A percentile compares a stretch with the other conserved stretches of the same genome.
These are phyloP conservation scores for Zaprionus lineosus DNA, from an alignment of 2,888 invertebrate species.

Conservation along the genomic window DNA sequence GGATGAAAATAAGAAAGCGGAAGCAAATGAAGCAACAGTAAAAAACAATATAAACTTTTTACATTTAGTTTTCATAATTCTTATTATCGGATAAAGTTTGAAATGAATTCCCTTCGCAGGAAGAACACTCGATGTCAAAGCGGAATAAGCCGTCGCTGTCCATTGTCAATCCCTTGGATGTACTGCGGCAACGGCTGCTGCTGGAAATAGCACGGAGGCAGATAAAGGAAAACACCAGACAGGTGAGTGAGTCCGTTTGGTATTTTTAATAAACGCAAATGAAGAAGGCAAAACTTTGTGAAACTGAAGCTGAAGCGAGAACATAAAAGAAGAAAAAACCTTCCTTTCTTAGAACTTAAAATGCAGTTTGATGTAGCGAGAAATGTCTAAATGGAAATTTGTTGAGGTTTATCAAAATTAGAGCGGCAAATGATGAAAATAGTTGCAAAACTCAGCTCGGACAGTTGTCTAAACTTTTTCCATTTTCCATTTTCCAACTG, in stretches of 20 bases:
- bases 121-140: conserved; percentile 84
- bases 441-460: conserved; percentile 23
- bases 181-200: conserved; percentile 90
- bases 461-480: conserved; percentile 43
- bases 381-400: conserved; percentile 33
- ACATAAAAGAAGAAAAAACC: conserved; percentile 56
- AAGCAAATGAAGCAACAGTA: too few species aligned
- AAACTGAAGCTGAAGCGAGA: conserved; percentile 25
- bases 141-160: conserved; percentile 89
- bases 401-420: conserved; percentile 61
- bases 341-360: conserved; percentile 25
- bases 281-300: conserved; percentile 53
- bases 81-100: conserved; percentile 38
- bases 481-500: conserved; percentile 27
- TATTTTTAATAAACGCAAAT: conserved; percentile 70
- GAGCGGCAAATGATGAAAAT: conserved; percentile 57
- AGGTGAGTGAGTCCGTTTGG: conserved; percentile 82
- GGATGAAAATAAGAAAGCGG: too few species aligned
- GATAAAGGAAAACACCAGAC: conserved; percentile 88
- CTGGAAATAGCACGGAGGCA: conserved; percentile 92
- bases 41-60: conserved; percentile 61
- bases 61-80: conserved; percentile 33
- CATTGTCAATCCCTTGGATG: conserved; percentile 94
- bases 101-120: conserved; percentile 60
- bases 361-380: conserved; percentile 33